Base-by-base conservation (phyloP, 2,113 vertebrate genomes). In the Diadophis punctatus region DNA sequence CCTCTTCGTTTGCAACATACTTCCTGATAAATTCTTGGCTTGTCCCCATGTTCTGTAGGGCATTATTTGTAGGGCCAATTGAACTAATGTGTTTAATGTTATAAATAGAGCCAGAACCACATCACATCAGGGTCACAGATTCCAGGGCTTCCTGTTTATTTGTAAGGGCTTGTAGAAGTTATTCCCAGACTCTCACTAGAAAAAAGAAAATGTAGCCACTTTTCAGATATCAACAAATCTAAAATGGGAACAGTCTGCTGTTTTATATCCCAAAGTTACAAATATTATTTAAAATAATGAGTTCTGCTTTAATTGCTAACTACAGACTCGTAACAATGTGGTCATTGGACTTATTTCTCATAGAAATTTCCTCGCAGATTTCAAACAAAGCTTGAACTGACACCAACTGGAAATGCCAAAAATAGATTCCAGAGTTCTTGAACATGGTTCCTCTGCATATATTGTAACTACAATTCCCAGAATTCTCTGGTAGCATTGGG, bases 91-190 rank as follows among this genome's bases (percentile, higher is more conserved):
- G 1, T 93, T 93, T 94, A 89, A 96, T 94, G 94, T 91, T 90
- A 90, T 92, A 94, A 95, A 84, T 92, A 93, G 91, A 95, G 94
- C 92, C 9, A 87, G 89, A 39, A 0, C 3, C 0, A 93, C 95
- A 96, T 96, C 90, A 85, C 1, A 0, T 20, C 90, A 52, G 90
- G 96, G 96, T 96, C 96, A 96, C 43, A 0, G 93, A 93, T 96
- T 96, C 95, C 91, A 11, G 18, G 93, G 93, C 95, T 96, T 97
- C 97, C 96, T 97, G 97, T 96, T 97, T 97, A 96, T 96, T 96
- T 96, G 96, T 95, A 95, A 96, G 94, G 94, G 96, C 94, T 96
- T 94, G 95, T 91, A 39, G 39, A 27, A 94, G 12, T 58, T 92
- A 34, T 10, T 92, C 94, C 93, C 93, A 95, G 93, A 95, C 88